phyloP scores from a whole-genome alignment of 2,888 invertebrate species.

The Frankliniella fusca region DNA sequence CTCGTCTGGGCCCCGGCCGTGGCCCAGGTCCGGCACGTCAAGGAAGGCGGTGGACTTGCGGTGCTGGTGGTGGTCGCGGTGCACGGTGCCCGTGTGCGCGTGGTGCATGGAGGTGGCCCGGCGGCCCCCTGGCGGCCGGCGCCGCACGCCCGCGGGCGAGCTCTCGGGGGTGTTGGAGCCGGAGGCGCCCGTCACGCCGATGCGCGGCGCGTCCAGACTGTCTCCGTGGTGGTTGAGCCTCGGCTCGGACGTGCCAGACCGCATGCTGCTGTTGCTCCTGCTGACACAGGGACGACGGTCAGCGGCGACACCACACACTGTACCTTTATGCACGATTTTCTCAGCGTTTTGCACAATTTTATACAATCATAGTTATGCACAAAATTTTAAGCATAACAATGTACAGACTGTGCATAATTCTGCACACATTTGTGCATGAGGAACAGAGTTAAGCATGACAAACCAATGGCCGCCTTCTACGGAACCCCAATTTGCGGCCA shows the following conservation, averaged over 20 bases:
- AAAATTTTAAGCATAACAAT: too few relatives aligned
- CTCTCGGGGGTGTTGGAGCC: slow-evolving; percentile 7
- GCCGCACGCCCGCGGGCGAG: not conserved
- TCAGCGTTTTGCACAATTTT: too few relatives aligned
- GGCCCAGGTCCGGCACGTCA: slow-evolving; percentile 58
- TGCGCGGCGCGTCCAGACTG: not conserved
- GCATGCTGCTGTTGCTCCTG: not conserved
- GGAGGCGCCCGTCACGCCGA: not conserved
- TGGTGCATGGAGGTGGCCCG: slow-evolving; percentile 12
- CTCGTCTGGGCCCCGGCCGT: slow-evolving; percentile 55
- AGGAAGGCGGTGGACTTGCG: slow-evolving; percentile 68
- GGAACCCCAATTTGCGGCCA: too few relatives aligned
- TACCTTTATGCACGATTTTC: too few relatives aligned
- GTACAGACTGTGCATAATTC: too few relatives aligned
- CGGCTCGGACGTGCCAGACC: slow-evolving; percentile 1
- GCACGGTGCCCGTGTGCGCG: slow-evolving; percentile 8
- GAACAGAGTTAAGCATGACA: too few relatives aligned
- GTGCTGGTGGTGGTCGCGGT: slow-evolving; percentile 43
- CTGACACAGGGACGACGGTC: too few relatives aligned
- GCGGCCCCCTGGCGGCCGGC: not conserved
- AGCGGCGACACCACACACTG: too few relatives aligned
- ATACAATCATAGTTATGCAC: too few relatives aligned
- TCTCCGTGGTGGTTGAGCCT: not conserved
- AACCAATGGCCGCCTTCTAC: too few relatives aligned
- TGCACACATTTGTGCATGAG: too few relatives aligned